Base-by-base conservation (phyloP, 92 coral and sea anemone genomes). In the Palythoa heliodiscus region DNA sequence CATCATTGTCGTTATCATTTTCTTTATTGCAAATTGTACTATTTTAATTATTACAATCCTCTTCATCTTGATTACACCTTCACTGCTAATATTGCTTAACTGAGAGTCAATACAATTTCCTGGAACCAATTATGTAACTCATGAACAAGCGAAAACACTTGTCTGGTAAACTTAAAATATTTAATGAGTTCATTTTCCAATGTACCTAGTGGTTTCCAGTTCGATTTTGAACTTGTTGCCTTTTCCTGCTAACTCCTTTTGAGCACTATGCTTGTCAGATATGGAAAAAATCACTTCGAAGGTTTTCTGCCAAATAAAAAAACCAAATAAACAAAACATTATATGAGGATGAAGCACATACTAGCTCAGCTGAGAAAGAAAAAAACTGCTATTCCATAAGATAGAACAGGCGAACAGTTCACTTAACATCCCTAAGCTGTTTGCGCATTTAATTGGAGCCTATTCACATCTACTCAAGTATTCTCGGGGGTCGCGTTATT, bases 201-300 rank as follows among this genome's bases (percentile, higher is more conserved):
- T 47, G 58, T 43, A 80, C 84, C 73, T 80, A 35, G 12, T 47
- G 22, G 74, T 43, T 40, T 66, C 47, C 61, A 80, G 47, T 16
- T 48, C 53, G 39, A 80, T 66, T 66, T 67, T 80, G 66, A 80
- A 80, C 73, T n/a, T 43, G 43, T 67, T 64, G 7, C 66, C 43
- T 80, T 80, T 80, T 52, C 84, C 84, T 14, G 84, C 84, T 37
- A 80, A 68, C 58, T 67, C 29, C 13, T 80, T 80, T 48, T 80
- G 84, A 12, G 60, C 84, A 48, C 74, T 80, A 40, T 40, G 72
- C 84, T 80, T 70, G 10, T n/a, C 84, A 47, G 84, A 80, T 63
- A 66, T 24, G 24, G 84, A 66, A 80, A 80, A 67, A 7, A 80
- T 43, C 0, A 80, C 70, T 25, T 20, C 84, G 14, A 80, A 66